These are phyloP conservation scores for Cataglyphis hispanica DNA, from an alignment of 1,140 invertebrate species.

Conservation along the genomic window DNA sequence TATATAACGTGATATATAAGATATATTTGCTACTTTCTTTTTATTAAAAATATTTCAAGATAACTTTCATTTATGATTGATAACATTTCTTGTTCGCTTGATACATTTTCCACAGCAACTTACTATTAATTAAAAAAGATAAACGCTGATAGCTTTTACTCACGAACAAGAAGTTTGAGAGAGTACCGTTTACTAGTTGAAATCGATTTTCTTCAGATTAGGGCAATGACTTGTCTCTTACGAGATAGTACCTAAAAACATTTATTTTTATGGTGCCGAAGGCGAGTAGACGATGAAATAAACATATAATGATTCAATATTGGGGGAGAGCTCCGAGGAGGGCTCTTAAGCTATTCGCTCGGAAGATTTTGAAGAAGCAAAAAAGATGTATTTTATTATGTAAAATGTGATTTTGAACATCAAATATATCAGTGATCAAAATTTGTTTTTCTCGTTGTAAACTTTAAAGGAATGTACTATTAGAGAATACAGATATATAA, in stretches of 20 bases:
- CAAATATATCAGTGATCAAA: neutral
- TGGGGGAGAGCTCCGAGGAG: slow-evolving; percentile 2
- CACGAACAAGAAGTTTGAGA: neutral
- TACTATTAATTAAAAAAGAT: slow-evolving; percentile 19
- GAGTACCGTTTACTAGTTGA: slow-evolving; percentile 24
- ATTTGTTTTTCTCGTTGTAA: slow-evolving; percentile 5
- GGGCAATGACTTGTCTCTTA: slow-evolving; percentile 44
- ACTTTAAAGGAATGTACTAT: slow-evolving; percentile 9
- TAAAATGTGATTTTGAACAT: neutral
- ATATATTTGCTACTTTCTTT: neutral
- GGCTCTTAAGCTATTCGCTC: slow-evolving; percentile 6
- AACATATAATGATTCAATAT: slow-evolving; percentile 58
- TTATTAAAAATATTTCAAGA: neutral
- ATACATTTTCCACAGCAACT: neutral
- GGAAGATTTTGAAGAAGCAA: slow-evolving; percentile 16
- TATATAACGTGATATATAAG: neutral
- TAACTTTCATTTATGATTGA: neutral
- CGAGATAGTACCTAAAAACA: slow-evolving; percentile 41
- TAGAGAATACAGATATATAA: neutral
- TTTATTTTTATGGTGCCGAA: slow-evolving; percentile 56
- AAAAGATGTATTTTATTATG: slow-evolving; percentile 6
- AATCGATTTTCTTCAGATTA: slow-evolving; percentile 69
- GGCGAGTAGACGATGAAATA: slow-evolving; percentile 42
- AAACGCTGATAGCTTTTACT: neutral
- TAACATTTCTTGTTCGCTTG: neutral